Base-by-base conservation (phyloP, 2,113 vertebrate species). In the Etheostoma cragini region DNA sequence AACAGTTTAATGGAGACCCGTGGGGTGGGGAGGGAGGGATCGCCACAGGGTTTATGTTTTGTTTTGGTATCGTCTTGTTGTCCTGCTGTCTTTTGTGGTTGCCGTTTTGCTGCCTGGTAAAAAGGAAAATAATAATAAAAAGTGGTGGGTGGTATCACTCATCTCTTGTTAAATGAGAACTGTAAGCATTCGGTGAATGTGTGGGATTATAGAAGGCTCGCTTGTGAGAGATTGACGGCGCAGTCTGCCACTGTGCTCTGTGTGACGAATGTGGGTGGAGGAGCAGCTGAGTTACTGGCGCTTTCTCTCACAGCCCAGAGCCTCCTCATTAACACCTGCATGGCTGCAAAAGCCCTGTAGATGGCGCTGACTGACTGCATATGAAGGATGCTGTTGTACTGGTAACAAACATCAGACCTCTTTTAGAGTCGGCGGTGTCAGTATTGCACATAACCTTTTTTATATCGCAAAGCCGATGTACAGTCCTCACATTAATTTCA, bases 311-410 rank as follows among this genome's bases (percentile, higher is more conserved):
- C 1, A 33, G 58, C 26, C 12, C 47, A 69, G 4, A 24, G 30
- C 10, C 33, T 49, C 49, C 64, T 82, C 75, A 82, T 86, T 69
- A 71, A 35, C 22, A 42, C 1, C 42, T 82, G 69, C 70, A 80
- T 49, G 10, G 33, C 56, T 65, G 47, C 64, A 22, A 57, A 68
- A 4, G 62, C 13, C 84, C 91, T 80, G 72, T 66, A 92, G 90
- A 66, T 89, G 90, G 90, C 76, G 69, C 68, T 68, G 67, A 69
- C 1, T 19, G n/a, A 84, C 87, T 70, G 50, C 21, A 1, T 52
- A 35, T 63, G 49, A 80, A 42, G 26, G 8, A 35, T 19, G n/a
- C 33, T 21, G 19, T 15, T 35, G 15, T 14, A 1, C 19, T 4
- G 26, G 38, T 11, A 24, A 33, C n/a, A 61, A 54, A 54, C 46